phyloP scores from a whole-genome alignment of 2,113 vertebrate genomes.

The Cnemophilus loriae region DNA sequence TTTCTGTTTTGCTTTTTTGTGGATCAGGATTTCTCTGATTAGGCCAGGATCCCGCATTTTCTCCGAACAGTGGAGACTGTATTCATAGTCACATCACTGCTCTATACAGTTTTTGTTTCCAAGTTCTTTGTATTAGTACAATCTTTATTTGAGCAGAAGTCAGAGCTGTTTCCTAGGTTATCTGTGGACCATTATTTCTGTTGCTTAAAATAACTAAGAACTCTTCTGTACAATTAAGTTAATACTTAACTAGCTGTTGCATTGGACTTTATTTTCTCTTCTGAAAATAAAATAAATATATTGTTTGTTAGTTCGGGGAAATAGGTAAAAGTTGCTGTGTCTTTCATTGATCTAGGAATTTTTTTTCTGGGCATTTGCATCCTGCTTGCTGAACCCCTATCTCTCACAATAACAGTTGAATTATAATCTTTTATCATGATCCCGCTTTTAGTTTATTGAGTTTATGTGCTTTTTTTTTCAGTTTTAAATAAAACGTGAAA shows the following conservation, averaged over 20 bases:
- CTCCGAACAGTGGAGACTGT: not conserved
- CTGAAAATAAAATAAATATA: not conserved
- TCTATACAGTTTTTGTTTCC: not conserved
- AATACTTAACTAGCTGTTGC: not conserved
- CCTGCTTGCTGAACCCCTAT: not conserved
- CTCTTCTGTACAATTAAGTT: not conserved
- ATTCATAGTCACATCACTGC: not conserved
- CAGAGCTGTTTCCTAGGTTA: not conserved
- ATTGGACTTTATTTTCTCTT: not conserved
- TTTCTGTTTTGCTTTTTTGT: not conserved
- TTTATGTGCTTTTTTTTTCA: not conserved
- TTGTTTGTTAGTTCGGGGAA: not conserved
- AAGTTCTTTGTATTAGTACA: not conserved
- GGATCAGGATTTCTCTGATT: not conserved
- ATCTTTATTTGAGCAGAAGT: not conserved
- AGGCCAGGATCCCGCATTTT: not conserved
- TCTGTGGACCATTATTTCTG: not conserved
- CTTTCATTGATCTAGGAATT: not conserved
- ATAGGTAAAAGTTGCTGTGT: not conserved
- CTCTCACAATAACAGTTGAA: not conserved
- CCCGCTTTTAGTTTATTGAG: not conserved
- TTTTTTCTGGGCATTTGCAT: not conserved
- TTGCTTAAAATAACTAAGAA: not conserved
- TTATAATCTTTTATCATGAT: not conserved
- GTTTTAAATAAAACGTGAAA: not conserved